Percentiles rank a stretch among this genome's conserved stretches.
These are phyloP conservation scores for Misgurnus mizolepis DNA, from an alignment of 2,113 vertebrate genomes.

Conservation along the genomic window DNA sequence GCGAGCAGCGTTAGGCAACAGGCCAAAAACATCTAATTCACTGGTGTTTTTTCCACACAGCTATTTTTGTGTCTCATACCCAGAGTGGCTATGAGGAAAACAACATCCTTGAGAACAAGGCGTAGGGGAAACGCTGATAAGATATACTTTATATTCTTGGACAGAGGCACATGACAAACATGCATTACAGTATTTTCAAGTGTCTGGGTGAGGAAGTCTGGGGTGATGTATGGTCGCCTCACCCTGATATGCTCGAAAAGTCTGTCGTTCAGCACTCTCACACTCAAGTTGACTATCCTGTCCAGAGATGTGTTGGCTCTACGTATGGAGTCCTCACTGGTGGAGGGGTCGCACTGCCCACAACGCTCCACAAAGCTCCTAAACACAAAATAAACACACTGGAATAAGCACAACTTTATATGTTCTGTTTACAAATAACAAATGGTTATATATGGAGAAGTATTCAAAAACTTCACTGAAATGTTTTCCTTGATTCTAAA, in stretches of 20 bases:
- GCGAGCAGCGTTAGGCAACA: constrained; percentile 26
- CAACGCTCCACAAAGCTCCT: constrained; percentile 80
- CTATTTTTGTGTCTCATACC: constrained; percentile 54
- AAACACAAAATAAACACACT: constrained; percentile 40
- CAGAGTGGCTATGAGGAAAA: constrained; percentile 29
- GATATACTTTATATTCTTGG: constrained; percentile 58
- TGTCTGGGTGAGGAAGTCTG: constrained; percentile 22
- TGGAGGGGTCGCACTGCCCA: constrained; percentile 71
- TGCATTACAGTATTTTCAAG: constrained; percentile 28
- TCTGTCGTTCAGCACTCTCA: constrained; percentile 76
- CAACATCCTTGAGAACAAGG: constrained; percentile 59
- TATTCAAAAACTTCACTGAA: too few relatives aligned
- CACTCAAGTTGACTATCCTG: constrained; percentile 77
- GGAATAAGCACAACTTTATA: constrained; percentile 13
- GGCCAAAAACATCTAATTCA: constrained; percentile 53
- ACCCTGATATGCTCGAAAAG: constrained; percentile 86
- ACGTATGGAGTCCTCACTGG: constrained; percentile 75
- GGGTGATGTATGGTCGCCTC: constrained; percentile 45
- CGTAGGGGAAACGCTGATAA: constrained; percentile 57
- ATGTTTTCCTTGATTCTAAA: too few relatives aligned
- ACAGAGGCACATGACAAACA: constrained; percentile 31
- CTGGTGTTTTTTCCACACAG: constrained; percentile 47
- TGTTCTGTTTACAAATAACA: too few relatives aligned
- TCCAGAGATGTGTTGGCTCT: constrained; percentile 77
- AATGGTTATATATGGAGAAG: too few relatives aligned